These are phyloP conservation scores for Eupithecia subumbrata DNA, from an alignment of 2,888 invertebrate genomes.

Conservation along the genomic window DNA sequence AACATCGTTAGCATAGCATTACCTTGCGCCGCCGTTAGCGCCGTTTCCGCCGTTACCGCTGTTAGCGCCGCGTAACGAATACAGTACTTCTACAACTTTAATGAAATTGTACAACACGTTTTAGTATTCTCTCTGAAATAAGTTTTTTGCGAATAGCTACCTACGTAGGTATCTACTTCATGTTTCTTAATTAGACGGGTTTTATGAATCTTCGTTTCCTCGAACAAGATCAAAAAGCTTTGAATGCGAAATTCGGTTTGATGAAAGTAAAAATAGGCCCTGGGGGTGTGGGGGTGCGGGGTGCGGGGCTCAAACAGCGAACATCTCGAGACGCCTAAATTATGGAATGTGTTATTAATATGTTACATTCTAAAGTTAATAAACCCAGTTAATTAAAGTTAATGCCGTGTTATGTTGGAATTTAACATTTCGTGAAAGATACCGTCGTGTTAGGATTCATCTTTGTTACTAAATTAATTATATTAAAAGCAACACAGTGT, in stretches of 20 bases:
- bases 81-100: slow-evolving; percentile 18
- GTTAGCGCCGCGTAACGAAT: slow-evolving; percentile 5
- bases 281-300: background rate
- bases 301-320: background rate
- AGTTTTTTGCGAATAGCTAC: slow-evolving; percentile 9
- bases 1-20: slow-evolving; percentile 40
- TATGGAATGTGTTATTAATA: slow-evolving; percentile 22
- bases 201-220: slow-evolving; percentile 32
- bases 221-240: slow-evolving; percentile 30
- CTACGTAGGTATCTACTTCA: slow-evolving; percentile 1
- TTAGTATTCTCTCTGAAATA: slow-evolving; percentile 18
- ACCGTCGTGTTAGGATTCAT: background rate
- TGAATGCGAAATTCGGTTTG: slow-evolving; percentile 31
- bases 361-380: slow-evolving; percentile 22
- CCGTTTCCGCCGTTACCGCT: slow-evolving; percentile 18
- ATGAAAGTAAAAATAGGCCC: slow-evolving; percentile 28
- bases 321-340: slow-evolving; percentile 18
- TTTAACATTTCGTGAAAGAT: background rate
- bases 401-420: slow-evolving; percentile 8
- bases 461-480: background rate
- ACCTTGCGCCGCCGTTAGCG: slow-evolving; percentile 19
- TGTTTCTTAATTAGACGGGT: slow-evolving; percentile 28
- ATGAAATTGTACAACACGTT: slow-evolving; percentile 28
- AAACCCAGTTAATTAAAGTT: slow-evolving; percentile 23
- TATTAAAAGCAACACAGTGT: background rate